Base-by-base conservation (phyloP, 2,888 invertebrate species). In the Liopterus haemorrhoidalis region DNA sequence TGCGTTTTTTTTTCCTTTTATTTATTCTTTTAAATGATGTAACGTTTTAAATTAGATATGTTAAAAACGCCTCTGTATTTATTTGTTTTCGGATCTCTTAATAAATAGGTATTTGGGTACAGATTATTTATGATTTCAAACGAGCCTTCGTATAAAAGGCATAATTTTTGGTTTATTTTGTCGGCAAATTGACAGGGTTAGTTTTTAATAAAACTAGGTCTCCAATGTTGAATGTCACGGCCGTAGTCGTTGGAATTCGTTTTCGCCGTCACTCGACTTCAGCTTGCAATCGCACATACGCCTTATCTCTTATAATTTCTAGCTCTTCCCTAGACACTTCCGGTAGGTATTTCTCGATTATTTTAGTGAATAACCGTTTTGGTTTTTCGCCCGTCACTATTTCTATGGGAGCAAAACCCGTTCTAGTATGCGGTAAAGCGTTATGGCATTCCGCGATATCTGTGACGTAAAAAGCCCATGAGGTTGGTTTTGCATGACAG, bases 371-470 rank as follows among this genome's bases (percentile, higher is more conserved):
- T 5, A 24, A 16, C 18, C 20, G 16, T 16, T 3, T 5, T 8
- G 43, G 43, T 44, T n/a, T n/a, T 30, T 44, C 14, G 6, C 31
- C 22, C 12, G 14, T 11, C 1, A 20, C 21, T 20, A 44, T 11
- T 20, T 43, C 47, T 3, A 18, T 32, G 14, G 48, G 38, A 8
- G 43, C 19, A 22, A 18, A 32, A 4, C 48, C 48, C 5, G 48
- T 48, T 20, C 48, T 48, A 2, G n/a, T 15, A 37, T 48, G 48
- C 9, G 33, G 25, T 2, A 31, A 9, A 1, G 22, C 22, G 15
- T 48, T 48, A 18, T 43, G 25, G 30, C 43, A 48, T n/a, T 39
- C 35, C 12, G 46, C 41, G 2, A 49, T 41, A 19, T 39, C 15
- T 2, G 24, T 20, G 6, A 46, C 2, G 15, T 30, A 14, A 14